Evolutionary conservation across 2,888 invertebrate genomes (phyloP), one percentile per base, ranked within the genome.

Genomic region (Apamea anceps): DNA sequence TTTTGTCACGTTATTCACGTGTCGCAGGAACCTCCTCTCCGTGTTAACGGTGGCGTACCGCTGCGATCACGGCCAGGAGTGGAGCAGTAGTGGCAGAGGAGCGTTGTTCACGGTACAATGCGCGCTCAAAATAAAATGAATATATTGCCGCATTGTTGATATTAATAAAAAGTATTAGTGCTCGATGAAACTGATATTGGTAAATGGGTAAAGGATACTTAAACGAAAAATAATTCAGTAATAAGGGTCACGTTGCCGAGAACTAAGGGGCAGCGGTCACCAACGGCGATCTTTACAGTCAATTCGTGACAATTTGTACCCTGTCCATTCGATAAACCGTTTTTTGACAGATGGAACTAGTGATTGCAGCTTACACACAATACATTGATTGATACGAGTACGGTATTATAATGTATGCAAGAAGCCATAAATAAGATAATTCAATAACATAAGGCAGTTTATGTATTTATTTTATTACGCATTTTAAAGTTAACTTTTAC

Each of bases 41-140:
- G 67, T 78, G 48, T 60, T 67, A 60, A 28, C 60, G 28, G 37
- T 51, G 32, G 32, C 48, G 68, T 48, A 37, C 73, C 51, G 48
- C 48, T 68, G 68, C 37, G 70, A 32, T 67, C 67, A 13, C 42
- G n/a, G 21, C 6, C 2, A 42, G 21, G 28, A n/a, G 12, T n/a
- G n/a, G 42, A 32, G 32, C 32, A 32, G 32, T 1, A 32, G 32
- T 32, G 32, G 32, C 32, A 32, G 32, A 32, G 32, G 21, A 62
- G 7, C 25, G 32, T 74, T 48, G 48, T n/a, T 74, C 66, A 65
- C 28, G 32, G 65, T 25, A 32, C 32, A 73, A 15, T 67, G 66
- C 25, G 12, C 25, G 32, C 48, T 57, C 37, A n/a, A 37, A 37
- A n/a, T 42, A n/a, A 37, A 71, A 51, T 7, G 21, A 28, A 5